Conservation (phyloP, 37 sponge, comb jelly and placozoan genomes). For the Chondrilla cf. caribensis region DNA sequence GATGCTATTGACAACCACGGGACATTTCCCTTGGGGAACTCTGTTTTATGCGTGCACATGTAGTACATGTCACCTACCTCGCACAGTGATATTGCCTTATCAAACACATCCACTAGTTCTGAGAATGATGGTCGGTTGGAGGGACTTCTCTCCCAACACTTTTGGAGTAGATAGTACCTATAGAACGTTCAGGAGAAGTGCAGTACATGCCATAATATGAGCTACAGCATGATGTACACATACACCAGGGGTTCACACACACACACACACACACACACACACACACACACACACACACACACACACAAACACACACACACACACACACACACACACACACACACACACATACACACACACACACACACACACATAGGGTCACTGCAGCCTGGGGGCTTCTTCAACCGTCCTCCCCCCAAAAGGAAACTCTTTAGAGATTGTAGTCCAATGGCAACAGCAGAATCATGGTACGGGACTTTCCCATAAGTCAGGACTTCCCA, state of each 20-base stretch:
- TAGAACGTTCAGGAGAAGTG: too few relatives aligned
- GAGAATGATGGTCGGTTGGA: conserved; percentile 49
- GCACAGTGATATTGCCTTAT: not conserved
- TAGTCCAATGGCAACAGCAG: conserved; percentile 25
- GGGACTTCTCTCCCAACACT: conserved; percentile 51
- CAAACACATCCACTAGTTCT: conserved; percentile 36
- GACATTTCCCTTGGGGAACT: too few relatives aligned
- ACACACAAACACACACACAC: too few relatives aligned
- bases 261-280: too few relatives aligned
- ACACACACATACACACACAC: not conserved
- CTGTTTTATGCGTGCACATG: not conserved
- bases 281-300: too few relatives aligned
- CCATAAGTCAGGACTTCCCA: conserved; percentile 75
- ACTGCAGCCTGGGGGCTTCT: conserved; percentile 31
- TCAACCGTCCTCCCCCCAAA: conserved; percentile 38
- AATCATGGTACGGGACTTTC: conserved; percentile 35
- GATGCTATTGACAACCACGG: too few relatives aligned
- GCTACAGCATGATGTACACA: too few relatives aligned
- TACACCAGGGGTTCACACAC: too few relatives aligned
- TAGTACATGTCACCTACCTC: not conserved
- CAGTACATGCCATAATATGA: too few relatives aligned
- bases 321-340: too few relatives aligned
- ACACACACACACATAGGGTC: conserved; percentile 38
- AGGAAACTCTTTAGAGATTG: conserved; percentile 36
- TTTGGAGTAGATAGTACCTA: conserved; percentile 52